Evolutionary conservation across 1,140 invertebrate genomes (phyloP).

Genomic region (Eriosoma lanigerum): DNA sequence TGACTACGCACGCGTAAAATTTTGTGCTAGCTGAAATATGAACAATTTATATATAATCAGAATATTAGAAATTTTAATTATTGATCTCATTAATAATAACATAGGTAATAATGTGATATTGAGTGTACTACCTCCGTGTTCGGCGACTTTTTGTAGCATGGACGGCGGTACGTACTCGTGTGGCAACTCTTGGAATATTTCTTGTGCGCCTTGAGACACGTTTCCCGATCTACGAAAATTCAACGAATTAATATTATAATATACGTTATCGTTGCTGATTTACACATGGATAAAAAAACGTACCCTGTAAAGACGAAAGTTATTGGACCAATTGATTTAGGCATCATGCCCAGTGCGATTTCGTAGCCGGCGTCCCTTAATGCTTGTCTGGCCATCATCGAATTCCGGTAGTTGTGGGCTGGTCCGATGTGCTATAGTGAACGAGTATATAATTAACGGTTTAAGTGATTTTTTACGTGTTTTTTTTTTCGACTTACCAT

Average conservation of each 20-base stretch:
- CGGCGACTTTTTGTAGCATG: constrained; percentile 90
- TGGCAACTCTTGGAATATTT: constrained; percentile 96
- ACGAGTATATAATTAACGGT: constrained; percentile 7
- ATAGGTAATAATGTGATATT: no score
- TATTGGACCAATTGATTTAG: constrained; percentile 94
- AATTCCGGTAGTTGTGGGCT: constrained; percentile 97
- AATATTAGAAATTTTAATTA: not conserved
- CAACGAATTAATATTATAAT: not conserved
- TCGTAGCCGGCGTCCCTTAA: constrained; percentile 98
- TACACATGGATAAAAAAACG: not conserved
- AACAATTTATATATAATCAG: not conserved
- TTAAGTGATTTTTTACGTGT: no score
- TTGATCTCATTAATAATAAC: not conserved
- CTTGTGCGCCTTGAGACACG: constrained; percentile 81
- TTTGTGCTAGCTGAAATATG: constrained; percentile 55
- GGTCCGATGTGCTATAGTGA: constrained; percentile 90
- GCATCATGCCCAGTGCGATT: constrained; percentile 95
- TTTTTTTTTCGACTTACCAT: constrained; percentile 74
- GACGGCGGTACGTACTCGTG: constrained; percentile 96
- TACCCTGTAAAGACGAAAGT: constrained; percentile 98
- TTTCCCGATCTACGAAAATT: constrained; percentile 55
- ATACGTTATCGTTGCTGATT: not conserved
- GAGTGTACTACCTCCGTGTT: constrained; percentile 83
- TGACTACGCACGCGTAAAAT: constrained; percentile 87
- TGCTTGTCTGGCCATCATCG: constrained; percentile 95